phyloP scores from a whole-genome alignment of 2,888 invertebrate genomes.

The Quadroppia sp. region DNA sequence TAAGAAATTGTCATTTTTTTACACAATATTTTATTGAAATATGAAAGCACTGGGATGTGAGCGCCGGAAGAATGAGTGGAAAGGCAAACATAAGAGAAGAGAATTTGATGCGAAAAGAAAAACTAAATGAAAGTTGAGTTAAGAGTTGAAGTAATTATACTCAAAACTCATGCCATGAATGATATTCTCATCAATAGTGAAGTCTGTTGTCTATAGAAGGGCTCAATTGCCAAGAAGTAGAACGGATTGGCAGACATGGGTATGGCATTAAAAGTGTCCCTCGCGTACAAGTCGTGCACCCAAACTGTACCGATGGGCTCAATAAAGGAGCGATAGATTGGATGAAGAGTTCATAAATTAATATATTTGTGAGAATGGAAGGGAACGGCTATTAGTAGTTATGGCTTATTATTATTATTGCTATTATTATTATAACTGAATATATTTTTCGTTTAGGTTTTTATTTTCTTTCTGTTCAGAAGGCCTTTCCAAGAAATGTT shows the following conservation, averaged over 20 bases:
- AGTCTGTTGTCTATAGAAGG: neutral
- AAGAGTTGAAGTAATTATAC: slow-evolving; percentile 27
- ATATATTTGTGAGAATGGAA: slow-evolving; percentile 1
- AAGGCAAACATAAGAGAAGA: neutral
- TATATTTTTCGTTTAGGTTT: slow-evolving; percentile 8
- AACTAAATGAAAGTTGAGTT: neutral
- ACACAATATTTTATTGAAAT: neutral
- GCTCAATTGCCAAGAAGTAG: neutral
- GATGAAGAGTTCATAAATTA: slow-evolving; percentile 30
- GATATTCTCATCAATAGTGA: slow-evolving; percentile 18
- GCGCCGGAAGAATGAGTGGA: neutral
- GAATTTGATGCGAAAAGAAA: neutral
- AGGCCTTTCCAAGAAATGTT: slow-evolving; percentile 16
- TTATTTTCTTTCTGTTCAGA: slow-evolving; percentile 9
- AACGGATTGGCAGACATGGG: neutral
- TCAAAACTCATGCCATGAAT: neutral
- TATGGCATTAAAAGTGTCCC: slow-evolving; percentile 20
- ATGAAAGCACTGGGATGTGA: neutral
- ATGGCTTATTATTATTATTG: slow-evolving; percentile 37
- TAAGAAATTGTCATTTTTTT: slow-evolving; percentile 25
- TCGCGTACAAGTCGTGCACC: slow-evolving; percentile 16
- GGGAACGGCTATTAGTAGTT: slow-evolving; percentile 13
- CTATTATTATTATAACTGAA: slow-evolving; percentile 32
- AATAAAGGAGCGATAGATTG: slow-evolving; percentile 27
- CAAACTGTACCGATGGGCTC: slow-evolving; percentile 28